Base-by-base conservation (phyloP, 2,797 vertebrate species). In the Adrianichthys oophorus region DNA sequence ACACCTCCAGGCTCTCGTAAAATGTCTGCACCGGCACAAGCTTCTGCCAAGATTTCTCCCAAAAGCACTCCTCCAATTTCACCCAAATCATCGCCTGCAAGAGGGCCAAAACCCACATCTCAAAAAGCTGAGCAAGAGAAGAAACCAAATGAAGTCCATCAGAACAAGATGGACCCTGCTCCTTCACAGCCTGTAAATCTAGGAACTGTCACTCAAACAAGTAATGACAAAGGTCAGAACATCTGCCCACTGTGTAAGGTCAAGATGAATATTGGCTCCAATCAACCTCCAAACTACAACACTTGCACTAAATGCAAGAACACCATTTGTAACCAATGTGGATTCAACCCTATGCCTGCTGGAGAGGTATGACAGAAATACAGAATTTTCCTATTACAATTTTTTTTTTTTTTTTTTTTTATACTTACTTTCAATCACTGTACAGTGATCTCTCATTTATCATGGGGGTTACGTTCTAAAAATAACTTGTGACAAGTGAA, bases 301-400 rank as follows among this genome's bases (percentile, higher is more conserved):
- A 94, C 87, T 1, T 99, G 98, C 64, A 98, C 95, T 0, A 93
- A 94, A 78, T 99, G 98, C 91, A 95, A 94, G 86, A 91, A 88
- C 8, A 87, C 78, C 32, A 95, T 98, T 50, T 99, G 97, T 84
- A 97, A 91, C 65, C 94, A 95, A 43, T 99, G 97, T 94, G 98
- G 98, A 91, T 99, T 99, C 88, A 98, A 93, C 80, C 94, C 95
- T 1, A 93, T 91, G 65, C 95, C 94, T 61, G 82, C 91, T 58
- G 91, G 89, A 62, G 90, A 95, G 94, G 98, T 99, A 94, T 91
- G 91, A 7, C 0, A 66, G 50, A 0, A 3, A 54, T 21, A 4
- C 18, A 46, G 44, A 12, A 21, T 21, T 7, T 15, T 21, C 12
- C 19, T 23, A 10, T 37, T 12, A 37, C 8, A 37, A 37, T 13